Evolutionary conservation across 1,140 invertebrate genomes (phyloP).

Genomic region (Caenorhabditis remanei): DNA sequence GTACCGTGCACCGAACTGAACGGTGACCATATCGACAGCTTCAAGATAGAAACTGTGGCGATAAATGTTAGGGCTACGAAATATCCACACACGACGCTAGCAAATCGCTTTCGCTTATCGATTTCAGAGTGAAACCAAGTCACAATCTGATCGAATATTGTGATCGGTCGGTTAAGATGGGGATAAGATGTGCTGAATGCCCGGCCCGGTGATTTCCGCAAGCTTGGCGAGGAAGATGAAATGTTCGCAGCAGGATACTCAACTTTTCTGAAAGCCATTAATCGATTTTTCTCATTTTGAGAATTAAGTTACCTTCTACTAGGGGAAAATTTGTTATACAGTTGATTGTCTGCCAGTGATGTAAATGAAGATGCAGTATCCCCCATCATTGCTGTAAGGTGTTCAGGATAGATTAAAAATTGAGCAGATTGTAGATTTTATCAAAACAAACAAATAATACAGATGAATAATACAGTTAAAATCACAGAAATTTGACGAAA

Average conservation of each 20-base stretch:
- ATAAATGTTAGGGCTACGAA: neutral
- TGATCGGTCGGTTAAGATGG: neutral
- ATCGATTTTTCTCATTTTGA: neutral
- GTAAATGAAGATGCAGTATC: neutral
- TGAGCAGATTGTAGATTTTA: too few relatives aligned
- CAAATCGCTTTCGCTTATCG: neutral
- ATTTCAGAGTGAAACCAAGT: slow-evolving; percentile 6
- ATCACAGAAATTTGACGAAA: neutral
- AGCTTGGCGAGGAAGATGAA: slow-evolving; percentile 5
- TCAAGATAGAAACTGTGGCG: slow-evolving; percentile 2
- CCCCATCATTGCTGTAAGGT: slow-evolving; percentile 3
- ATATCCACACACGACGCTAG: neutral
- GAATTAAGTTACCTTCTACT: neutral
- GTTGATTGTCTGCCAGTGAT: neutral
- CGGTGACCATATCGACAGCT: slow-evolving; percentile 16
- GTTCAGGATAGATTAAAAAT: neutral
- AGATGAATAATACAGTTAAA: neutral
- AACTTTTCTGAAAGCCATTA: neutral
- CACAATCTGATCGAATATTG: slow-evolving; percentile 39
- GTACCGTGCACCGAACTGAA: slow-evolving; percentile 20
- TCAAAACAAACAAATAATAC: neutral
- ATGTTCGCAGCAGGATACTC: neutral
- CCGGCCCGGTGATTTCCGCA: neutral
- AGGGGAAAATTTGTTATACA: slow-evolving; percentile 2
- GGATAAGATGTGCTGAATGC: neutral